phyloP scores from a whole-genome alignment of 2,797 vertebrate species.

The Periophthalmus magnuspinnatus region DNA sequence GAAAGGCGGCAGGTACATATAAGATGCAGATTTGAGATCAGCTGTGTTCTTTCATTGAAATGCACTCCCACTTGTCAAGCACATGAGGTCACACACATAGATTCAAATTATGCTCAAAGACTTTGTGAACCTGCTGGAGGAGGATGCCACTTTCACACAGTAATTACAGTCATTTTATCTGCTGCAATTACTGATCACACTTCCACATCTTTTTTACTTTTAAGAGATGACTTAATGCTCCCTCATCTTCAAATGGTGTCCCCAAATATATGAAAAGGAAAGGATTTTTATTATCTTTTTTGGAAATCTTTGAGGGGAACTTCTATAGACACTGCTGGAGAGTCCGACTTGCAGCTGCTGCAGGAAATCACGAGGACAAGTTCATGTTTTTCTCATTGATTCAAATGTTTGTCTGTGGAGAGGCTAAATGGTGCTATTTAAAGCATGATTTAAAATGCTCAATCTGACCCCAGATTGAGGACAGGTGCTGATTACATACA shows the following conservation, averaged over 20 bases:
- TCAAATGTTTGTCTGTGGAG: slow-evolving; percentile 32
- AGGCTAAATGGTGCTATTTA: slow-evolving; percentile 5
- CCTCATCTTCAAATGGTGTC: slow-evolving; percentile 41
- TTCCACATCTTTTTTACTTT: slow-evolving; percentile 62
- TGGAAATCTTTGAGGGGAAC: slow-evolving; percentile 43
- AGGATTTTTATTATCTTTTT: slow-evolving; percentile 30
- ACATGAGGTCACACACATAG: slow-evolving; percentile 18
- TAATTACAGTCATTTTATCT: slow-evolving; percentile 63
- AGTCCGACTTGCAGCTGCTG: slow-evolving; percentile 48
- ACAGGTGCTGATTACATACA: slow-evolving; percentile 45
- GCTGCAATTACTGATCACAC: slow-evolving; percentile 62
- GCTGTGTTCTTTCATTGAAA: slow-evolving; percentile 28
- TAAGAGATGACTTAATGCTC: slow-evolving; percentile 51
- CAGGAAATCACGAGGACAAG: slow-evolving; percentile 35
- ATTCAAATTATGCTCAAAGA: slow-evolving; percentile 20
- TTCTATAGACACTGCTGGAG: slow-evolving; percentile 37
- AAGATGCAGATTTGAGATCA: slow-evolving; percentile 26
- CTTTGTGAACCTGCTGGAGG: slow-evolving; percentile 30
- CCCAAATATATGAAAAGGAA: slow-evolving; percentile 51
- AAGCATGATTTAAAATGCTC: slow-evolving; percentile 7
- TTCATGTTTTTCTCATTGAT: slow-evolving; percentile 38
- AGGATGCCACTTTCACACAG: slow-evolving; percentile 44
- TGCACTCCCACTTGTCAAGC: slow-evolving; percentile 19
- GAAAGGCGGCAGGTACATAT: slow-evolving; percentile 17
- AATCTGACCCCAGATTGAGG: slow-evolving; percentile 36